phyloP scores from a whole-genome alignment of 1,140 invertebrate genomes.

The Goniozus legneri region DNA sequence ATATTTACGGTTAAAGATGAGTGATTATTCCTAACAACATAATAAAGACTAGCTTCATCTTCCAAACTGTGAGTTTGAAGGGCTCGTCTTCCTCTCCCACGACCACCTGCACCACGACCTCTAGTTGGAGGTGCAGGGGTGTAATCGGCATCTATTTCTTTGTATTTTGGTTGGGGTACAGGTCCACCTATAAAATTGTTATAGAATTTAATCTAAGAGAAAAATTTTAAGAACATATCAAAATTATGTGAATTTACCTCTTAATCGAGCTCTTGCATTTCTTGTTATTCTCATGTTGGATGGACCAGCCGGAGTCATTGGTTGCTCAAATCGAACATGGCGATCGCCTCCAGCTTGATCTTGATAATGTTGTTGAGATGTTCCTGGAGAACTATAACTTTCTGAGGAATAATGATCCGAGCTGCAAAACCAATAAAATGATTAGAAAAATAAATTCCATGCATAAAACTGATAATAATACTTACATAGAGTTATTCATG shows the following conservation, averaged over 20 bases:
- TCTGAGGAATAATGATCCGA: slow-evolving; percentile 49
- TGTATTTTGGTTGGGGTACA: slow-evolving; percentile 49
- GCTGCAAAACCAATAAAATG: slow-evolving; percentile 22
- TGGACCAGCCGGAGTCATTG: slow-evolving; percentile 47
- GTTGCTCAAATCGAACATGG: slow-evolving; percentile 47
- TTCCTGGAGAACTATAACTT: slow-evolving; percentile 43
- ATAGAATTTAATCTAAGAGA: slow-evolving; percentile 1
- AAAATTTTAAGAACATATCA: no score
- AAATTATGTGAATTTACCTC: slow-evolving; percentile 39
- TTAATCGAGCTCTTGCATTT: slow-evolving; percentile 50
- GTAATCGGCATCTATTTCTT: slow-evolving; percentile 47
- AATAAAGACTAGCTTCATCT: slow-evolving; percentile 82
- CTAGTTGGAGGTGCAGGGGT: slow-evolving; percentile 29
- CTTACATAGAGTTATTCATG: slow-evolving; percentile 50
- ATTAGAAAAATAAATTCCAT: no score
- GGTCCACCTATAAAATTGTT: slow-evolving; percentile 32
- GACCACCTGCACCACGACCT: slow-evolving; percentile 37
- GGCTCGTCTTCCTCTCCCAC: slow-evolving; percentile 50
- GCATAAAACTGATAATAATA: slow-evolving; percentile 9
- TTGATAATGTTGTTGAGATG: slow-evolving; percentile 45
- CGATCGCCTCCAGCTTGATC: slow-evolving; percentile 37
- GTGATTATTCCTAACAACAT: slow-evolving; percentile 75
- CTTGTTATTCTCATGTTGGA: slow-evolving; percentile 54
- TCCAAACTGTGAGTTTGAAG: slow-evolving; percentile 56
- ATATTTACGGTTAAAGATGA: slow-evolving; percentile 68